Base-by-base conservation (phyloP, 1,140 invertebrate species). In the Maconellicoccus hirsutus region DNA sequence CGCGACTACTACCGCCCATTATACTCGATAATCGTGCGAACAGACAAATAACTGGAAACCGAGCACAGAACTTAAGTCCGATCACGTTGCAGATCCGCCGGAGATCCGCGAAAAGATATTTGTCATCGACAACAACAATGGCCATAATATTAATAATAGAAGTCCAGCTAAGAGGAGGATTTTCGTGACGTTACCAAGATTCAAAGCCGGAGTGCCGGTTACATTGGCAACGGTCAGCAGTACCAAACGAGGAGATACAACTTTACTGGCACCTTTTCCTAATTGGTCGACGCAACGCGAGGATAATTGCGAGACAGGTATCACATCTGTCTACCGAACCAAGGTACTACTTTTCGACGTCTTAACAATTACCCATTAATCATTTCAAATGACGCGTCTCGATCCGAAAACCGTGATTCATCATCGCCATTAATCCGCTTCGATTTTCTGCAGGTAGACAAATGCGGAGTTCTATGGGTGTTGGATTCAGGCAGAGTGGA, bases 391-490 rank as follows among this genome's bases (percentile, higher is more conserved):
- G 29, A 33, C 12, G 29, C 12, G 29, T 33, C 12, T 33, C 29
- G 29, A 33, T 33, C 12, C 29, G 29, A 33, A 33, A 33, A 6
- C 29, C 12, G 29, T 33, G 4, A 33, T 33, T 33, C 12, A 33
- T 33, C 12, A 33, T n/a, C n/a, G n/a, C n/a, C n/a, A n/a, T n/a
- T n/a, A n/a, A n/a, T n/a, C n/a, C n/a, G n/a, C n/a, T 52, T 52
- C 42, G 3, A 8, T 14, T 16, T 26, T 6, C 77, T 76, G 29
- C 74, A 88, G 86, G 79, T 88, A 39, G 86, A 87, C 39, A 77
- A 83, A 72, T 87, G 33, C 74, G 81, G 81, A n/a, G 81, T 86
- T 74, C 76, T 89, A 42, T 89, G 87, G 86, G 82, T 88, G 0
- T 75, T 89, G 16, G 87, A 89, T 75, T 84, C 84, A 0, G 87